Conservation (phyloP, 2,113 vertebrate species). For the Ctenodactylus gundi region DNA sequence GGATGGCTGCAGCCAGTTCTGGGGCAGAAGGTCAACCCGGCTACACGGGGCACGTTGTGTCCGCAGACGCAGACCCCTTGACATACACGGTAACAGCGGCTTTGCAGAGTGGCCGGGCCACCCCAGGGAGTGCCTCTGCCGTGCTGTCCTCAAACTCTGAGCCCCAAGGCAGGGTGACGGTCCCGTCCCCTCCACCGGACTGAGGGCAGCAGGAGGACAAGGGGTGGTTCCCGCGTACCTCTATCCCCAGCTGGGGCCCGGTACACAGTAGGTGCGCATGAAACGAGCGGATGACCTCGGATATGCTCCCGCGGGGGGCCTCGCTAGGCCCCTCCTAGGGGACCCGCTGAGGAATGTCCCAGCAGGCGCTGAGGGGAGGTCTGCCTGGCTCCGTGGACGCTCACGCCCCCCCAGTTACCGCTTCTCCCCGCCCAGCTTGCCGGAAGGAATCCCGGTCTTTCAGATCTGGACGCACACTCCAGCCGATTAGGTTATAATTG, state of each 20-base stretch:
- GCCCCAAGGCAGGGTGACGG: no score
- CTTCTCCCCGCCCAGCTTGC: not conserved
- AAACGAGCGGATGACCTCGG: not conserved
- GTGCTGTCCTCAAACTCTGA: not conserved
- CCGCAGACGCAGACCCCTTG: accelerated
- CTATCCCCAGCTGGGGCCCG: not conserved
- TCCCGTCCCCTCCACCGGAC: accelerated
- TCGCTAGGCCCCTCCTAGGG: not conserved
- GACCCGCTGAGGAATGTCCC: not conserved
- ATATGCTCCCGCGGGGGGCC: accelerated
- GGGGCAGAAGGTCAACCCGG: accelerated
- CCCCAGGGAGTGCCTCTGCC: accelerated
- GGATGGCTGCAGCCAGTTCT: accelerated
- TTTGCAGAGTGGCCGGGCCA: accelerated
- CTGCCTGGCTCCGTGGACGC: accelerated
- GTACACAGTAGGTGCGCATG: not conserved
- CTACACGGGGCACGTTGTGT: accelerated
- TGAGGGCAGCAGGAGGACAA: not conserved
- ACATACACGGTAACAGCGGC: accelerated
- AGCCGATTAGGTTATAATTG: not conserved
- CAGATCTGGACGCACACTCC: not conserved
- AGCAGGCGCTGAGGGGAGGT: not conserved
- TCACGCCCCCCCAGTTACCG: not conserved
- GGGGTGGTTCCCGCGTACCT: not conserved
- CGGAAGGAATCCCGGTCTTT: not conserved